phyloP scores from a whole-genome alignment of 2,797 vertebrate genomes.

The Pseudopleuronectes americanus region DNA sequence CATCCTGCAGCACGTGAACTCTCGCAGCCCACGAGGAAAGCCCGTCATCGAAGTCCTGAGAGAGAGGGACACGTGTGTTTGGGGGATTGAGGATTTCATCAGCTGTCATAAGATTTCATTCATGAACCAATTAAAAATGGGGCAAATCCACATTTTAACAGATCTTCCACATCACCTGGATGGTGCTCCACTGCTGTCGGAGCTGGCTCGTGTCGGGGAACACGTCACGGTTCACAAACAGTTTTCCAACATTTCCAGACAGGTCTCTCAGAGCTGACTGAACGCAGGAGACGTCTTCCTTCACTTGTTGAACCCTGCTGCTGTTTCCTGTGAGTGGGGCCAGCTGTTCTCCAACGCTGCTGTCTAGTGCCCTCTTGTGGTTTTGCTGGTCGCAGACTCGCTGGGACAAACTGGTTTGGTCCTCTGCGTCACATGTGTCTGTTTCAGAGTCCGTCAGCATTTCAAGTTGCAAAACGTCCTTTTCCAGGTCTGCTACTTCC shows the following conservation, averaged over 20 bases:
- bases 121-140: neutral
- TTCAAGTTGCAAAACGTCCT: conserved; percentile 41
- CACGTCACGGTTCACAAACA: conserved; percentile 8
- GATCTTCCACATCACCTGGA: conserved; percentile 51
- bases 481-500: conserved; percentile 38
- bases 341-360: conserved; percentile 30
- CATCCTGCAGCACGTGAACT: conserved; percentile 34
- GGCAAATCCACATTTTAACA: neutral
- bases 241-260: conserved; percentile 8
- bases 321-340: neutral
- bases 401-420: conserved; percentile 28
- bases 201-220: conserved; percentile 40
- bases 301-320: conserved; percentile 18
- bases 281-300: conserved; percentile 30
- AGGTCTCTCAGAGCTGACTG: conserved; percentile 34
- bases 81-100: neutral
- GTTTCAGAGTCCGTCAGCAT: conserved; percentile 39
- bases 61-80: neutral
- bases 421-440: conserved; percentile 31
- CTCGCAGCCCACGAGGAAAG: conserved; percentile 38
- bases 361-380: conserved; percentile 63
- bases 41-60: conserved; percentile 49
- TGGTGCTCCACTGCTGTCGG: conserved; percentile 48
- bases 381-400: conserved; percentile 34
- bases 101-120: neutral